phyloP scores from a whole-genome alignment of 2,797 vertebrate species.

The Danio jaintianensis region DNA sequence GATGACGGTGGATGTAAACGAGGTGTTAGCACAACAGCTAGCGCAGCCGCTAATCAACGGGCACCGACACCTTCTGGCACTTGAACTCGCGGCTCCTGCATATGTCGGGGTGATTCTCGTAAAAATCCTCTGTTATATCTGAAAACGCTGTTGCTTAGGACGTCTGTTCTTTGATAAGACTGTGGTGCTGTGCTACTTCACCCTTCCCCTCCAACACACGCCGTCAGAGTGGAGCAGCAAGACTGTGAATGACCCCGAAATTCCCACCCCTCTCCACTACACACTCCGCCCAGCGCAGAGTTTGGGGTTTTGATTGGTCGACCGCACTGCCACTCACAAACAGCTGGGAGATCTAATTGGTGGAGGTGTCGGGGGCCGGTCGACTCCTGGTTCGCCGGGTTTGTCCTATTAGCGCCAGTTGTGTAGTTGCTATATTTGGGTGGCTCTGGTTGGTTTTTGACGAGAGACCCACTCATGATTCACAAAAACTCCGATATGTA shows the following conservation, averaged over 20 bases:
- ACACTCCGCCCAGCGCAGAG: conserved; percentile 59
- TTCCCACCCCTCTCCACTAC: conserved; percentile 73
- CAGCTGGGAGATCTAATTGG: conserved; percentile 63
- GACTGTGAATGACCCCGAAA: conserved; percentile 82
- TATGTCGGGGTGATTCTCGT: conserved; percentile 61
- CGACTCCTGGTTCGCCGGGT: conserved; percentile 57
- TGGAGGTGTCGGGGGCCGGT: conserved; percentile 66
- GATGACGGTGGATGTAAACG: conserved; percentile 66
- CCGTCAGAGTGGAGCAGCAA: conserved; percentile 79
- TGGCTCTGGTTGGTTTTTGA: conserved; percentile 57
- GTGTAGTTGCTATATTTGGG: conserved; percentile 67
- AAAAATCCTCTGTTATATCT: conserved; percentile 60
- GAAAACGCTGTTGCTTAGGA: conserved; percentile 55
- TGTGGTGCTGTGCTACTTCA: conserved; percentile 68
- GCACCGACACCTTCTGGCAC: conserved; percentile 75
- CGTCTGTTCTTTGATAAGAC: conserved; percentile 60
- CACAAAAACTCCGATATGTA: conserved; percentile 70
- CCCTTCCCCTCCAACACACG: conserved; percentile 80
- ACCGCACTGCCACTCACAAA: conserved; percentile 55
- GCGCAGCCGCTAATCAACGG: conserved; percentile 71
- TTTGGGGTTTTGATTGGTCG: conserved; percentile 57
- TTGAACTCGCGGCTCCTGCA: conserved; percentile 70
- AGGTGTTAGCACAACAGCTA: conserved; percentile 71
- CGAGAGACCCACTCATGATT: conserved; percentile 61
- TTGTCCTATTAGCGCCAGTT: conserved; percentile 69